Base-by-base conservation (phyloP, 2,113 vertebrate species). In the Pelecanoides urinatrix region DNA sequence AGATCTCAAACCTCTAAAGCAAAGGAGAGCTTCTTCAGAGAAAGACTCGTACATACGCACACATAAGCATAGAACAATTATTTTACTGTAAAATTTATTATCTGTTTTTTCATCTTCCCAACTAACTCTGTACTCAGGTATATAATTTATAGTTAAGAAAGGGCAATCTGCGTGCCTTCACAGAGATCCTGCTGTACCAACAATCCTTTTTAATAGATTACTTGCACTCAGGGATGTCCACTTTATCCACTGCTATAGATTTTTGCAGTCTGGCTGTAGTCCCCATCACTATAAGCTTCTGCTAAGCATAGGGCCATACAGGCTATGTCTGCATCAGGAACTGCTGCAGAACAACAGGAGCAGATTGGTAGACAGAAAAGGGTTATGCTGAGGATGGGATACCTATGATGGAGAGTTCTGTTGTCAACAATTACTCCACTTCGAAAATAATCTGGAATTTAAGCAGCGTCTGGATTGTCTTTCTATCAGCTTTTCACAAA, bases 51-150 rank as follows among this genome's bases (percentile, higher is more conserved):
- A 59, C 2, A 10, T 17, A 11, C 2, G 1, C 52, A 34, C 26
- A 65, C n/a, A 45, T 0, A 70, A 23, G 42, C 0, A 12, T 0
- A 73, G 36, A 67, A n/a, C 1, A 66, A 20, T 16, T 71, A 27
- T 17, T 55, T 63, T n/a, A 45, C 22, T 17, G 14, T 16, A 34
- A 76, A 63, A 3, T 22, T 88, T 13, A 53, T 29, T n/a, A n/a
- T 30, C 17, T 38, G 4, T 16, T 66, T 63, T 61, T 68, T 61
- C 13, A 62, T 30, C 27, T 66, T 59, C 25, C 36, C 56, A 76
- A 50, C 22, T 52, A 76, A 61, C 34, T 49, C 26, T 61, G 25
- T 15, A 49, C 22, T 79, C 19, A 40, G 21, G 16, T 63, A 52
- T n/a, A 50, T 3, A 44, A 26, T 27, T 52, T 16, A 75, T 20